phyloP scores from a whole-genome alignment of 2,113 vertebrate species.

The Pangasianodon gigas region DNA sequence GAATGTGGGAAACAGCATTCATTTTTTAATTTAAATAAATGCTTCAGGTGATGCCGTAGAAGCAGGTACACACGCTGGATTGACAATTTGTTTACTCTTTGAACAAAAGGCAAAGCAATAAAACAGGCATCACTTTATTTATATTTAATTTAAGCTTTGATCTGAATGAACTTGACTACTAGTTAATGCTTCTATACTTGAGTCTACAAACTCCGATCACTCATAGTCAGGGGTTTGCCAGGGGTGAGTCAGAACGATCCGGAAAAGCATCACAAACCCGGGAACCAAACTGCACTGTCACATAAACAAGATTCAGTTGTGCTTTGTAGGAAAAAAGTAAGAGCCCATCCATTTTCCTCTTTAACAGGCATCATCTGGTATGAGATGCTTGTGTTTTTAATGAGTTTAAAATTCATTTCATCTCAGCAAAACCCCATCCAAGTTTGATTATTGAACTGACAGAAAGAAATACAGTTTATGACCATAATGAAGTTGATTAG shows the following conservation, averaged over 20 bases:
- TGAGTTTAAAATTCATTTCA: not conserved
- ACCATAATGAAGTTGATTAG: not conserved
- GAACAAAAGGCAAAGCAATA: not conserved
- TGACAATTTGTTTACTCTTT: too few species aligned
- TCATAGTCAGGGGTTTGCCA: not conserved
- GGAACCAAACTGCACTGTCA: not conserved
- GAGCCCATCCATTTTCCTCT: not conserved
- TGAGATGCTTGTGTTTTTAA: not conserved
- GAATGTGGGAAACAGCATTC: not conserved
- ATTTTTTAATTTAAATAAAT: not conserved
- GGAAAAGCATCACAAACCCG: not conserved
- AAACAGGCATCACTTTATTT: too few species aligned
- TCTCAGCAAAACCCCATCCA: not conserved
- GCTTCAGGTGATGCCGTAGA: not conserved
- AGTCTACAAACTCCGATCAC: too few species aligned
- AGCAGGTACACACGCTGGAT: too few species aligned
- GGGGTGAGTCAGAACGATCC: not conserved
- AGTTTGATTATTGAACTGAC: not conserved
- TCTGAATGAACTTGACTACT: too few species aligned
- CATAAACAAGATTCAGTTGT: not conserved
- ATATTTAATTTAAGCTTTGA: too few species aligned
- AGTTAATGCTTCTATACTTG: too few species aligned
- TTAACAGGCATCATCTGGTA: not conserved
- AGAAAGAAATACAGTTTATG: not conserved
- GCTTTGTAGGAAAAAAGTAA: not conserved